Conservation (phyloP, 1,140 invertebrate genomes). For the Aphaenogaster rudis region DNA sequence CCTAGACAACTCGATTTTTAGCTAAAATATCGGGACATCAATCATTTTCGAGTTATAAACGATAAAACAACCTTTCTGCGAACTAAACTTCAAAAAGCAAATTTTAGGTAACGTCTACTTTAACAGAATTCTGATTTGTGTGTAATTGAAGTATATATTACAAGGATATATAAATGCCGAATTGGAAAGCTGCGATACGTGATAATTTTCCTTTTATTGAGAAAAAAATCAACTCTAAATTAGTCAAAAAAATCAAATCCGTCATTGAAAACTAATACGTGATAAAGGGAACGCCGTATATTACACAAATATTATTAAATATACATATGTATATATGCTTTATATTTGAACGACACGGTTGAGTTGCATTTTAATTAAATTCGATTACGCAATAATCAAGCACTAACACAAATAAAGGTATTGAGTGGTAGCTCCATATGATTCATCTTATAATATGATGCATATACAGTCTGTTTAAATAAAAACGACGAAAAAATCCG, state of each 20-base stretch:
- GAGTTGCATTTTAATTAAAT: constrained; percentile 16
- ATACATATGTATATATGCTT: not conserved
- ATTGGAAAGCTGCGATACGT: not conserved
- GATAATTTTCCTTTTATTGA: not conserved
- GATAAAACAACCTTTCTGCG: not conserved
- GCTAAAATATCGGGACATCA: not conserved
- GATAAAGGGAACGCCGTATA: not conserved
- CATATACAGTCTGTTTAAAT: not conserved
- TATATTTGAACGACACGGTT: not conserved
- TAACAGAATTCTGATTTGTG: constrained; percentile 1
- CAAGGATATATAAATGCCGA: not conserved
- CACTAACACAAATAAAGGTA: not conserved
- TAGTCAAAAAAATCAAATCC: not conserved
- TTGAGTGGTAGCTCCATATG: not conserved
- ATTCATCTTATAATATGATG: constrained; percentile 5
- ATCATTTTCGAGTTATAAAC: not conserved
- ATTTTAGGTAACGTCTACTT: not conserved
- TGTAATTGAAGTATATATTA: not conserved
- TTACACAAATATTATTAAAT: constrained; percentile 17
- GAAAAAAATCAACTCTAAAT: not conserved
- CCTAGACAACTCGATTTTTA: not conserved
- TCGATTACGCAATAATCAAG: not conserved
- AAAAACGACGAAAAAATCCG: not conserved
- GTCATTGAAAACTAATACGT: not conserved
- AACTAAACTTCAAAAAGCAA: not conserved